Conservation (phyloP, 2,797 vertebrate genomes). For the Alcedo atthis region DNA sequence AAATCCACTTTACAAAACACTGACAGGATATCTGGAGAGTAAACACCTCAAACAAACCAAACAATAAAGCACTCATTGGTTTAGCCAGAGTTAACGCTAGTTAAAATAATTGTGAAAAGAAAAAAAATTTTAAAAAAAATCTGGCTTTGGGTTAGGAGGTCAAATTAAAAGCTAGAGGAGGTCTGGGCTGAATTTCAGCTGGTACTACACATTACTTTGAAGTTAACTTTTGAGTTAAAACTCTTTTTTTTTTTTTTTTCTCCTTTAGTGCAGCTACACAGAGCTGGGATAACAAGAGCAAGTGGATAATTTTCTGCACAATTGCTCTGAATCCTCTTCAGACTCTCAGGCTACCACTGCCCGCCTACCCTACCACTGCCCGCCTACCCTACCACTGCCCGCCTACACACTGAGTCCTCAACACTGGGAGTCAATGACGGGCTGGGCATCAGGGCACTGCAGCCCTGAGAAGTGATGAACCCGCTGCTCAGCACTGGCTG, state of each 20-base stretch:
- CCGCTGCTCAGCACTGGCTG: not conserved
- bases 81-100: slow-evolving; percentile 51
- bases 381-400: not conserved
- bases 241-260: not conserved
- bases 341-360: not conserved
- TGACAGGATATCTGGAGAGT: slow-evolving; percentile 17
- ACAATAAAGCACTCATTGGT: not conserved
- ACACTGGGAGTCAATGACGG: not conserved
- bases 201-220: not conserved
- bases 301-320: not conserved
- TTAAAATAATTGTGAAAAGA: slow-evolving; percentile 54
- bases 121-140: slow-evolving; percentile 10
- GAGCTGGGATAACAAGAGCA: not conserved
- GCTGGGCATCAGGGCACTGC: not conserved
- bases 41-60: slow-evolving; percentile 41
- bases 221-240: not conserved
- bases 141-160: slow-evolving; percentile 37
- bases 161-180: slow-evolving; percentile 35
- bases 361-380: not conserved
- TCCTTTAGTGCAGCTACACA: not conserved
- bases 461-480: rapidly evolving
- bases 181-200: slow-evolving; percentile 45
- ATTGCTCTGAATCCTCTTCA: not conserved
- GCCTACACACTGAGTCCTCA: not conserved
- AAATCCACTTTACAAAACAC: slow-evolving; percentile 37